Evolutionary conservation across 2,888 invertebrate genomes (phyloP).

Genomic region (Lycaena phlaeas): DNA sequence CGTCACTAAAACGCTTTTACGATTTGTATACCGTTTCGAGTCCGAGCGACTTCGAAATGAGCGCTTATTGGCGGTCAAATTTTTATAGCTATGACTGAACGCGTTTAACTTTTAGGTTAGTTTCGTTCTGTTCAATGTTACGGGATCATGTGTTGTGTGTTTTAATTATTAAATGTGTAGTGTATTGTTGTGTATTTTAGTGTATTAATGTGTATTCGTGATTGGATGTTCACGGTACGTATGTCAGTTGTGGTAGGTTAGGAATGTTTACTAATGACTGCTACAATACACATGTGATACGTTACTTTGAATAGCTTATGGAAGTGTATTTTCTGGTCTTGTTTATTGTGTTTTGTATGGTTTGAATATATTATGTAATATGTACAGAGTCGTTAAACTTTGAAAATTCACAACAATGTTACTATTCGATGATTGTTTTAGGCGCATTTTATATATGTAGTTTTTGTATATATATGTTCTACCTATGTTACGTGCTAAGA

Average conservation of each 20-base stretch:
- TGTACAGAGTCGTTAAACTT: too few species aligned
- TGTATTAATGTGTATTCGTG: slow-evolving; percentile 19
- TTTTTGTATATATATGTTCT: too few species aligned
- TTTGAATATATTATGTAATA: too few species aligned
- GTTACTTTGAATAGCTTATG: too few species aligned
- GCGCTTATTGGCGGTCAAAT: slow-evolving; percentile 58
- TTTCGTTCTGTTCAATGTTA: slow-evolving; percentile 40
- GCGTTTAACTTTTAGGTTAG: slow-evolving; percentile 57
- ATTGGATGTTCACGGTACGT: slow-evolving; percentile 15
- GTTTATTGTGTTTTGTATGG: too few species aligned
- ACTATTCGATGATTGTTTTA: too few species aligned
- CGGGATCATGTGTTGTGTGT: slow-evolving; percentile 30
- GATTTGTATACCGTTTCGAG: slow-evolving; percentile 27
- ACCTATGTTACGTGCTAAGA: too few species aligned
- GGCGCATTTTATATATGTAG: too few species aligned
- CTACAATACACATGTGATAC: too few species aligned
- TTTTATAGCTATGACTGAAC: slow-evolving; percentile 43
- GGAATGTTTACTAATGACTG: not conserved
- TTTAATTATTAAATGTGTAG: slow-evolving; percentile 24
- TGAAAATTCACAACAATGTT: too few species aligned
- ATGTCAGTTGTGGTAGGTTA: slow-evolving; percentile 8
- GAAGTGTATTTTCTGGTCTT: too few species aligned
- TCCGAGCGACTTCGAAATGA: slow-evolving; percentile 44
- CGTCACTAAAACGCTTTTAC: slow-evolving; percentile 13
- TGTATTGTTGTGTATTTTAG: slow-evolving; percentile 16